These are phyloP conservation scores for Scelioninae gen. 1 DNA, from an alignment of 2,888 invertebrate genomes.

Conservation along the genomic window DNA sequence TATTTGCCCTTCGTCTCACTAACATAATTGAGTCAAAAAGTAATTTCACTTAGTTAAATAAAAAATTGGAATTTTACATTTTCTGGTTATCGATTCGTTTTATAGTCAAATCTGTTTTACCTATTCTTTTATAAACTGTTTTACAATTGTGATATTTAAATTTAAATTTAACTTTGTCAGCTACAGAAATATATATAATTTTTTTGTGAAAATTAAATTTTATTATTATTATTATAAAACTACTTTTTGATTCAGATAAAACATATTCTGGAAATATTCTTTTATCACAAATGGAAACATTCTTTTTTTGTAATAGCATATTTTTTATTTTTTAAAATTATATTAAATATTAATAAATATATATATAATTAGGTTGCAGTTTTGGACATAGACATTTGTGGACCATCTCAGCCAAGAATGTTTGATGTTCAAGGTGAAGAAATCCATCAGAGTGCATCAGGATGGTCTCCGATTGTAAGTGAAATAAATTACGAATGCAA, in stretches of 20 bases:
- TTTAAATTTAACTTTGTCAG: no score
- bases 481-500: not conserved
- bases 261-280: not conserved
- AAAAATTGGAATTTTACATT: not conserved
- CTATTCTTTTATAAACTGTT: not conserved
- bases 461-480: constrained; percentile 97
- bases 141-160: no score
- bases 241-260: no score
- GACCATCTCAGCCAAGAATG: constrained; percentile 98
- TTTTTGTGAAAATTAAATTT: no score
- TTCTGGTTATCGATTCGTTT: not conserved
- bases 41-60: not conserved
- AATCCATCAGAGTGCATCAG: constrained; percentile 97
- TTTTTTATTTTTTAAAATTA: no score
- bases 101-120: constrained; percentile 2
- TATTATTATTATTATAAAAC: no score
- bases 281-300: no score
- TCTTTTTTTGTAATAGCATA: no score
- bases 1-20: constrained; percentile 25
- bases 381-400: constrained; percentile 98
- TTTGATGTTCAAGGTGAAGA: constrained; percentile 96
- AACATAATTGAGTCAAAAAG: no score
- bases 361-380: constrained; percentile 91
- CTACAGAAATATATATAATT: no score
- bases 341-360: not conserved